Evolutionary conservation across 2,113 vertebrate species (phyloP).

Genomic region (Phyllostomus hastatus): DNA sequence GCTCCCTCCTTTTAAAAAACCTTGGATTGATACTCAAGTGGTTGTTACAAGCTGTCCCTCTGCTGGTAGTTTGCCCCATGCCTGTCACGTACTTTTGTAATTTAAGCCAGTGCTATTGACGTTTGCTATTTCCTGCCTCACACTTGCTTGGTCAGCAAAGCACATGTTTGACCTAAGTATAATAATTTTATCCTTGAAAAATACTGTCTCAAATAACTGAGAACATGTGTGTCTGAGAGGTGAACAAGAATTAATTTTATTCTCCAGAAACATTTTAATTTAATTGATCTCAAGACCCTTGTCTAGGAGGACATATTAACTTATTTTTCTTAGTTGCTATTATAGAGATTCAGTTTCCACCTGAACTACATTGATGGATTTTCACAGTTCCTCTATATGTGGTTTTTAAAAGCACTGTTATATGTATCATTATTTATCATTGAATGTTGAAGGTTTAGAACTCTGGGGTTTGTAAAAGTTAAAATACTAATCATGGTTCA

Average conservation of each 20-base stretch:
- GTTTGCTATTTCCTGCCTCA: not conserved
- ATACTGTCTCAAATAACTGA: slow-evolving; percentile 8
- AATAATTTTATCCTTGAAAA: not conserved
- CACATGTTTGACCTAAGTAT: not conserved
- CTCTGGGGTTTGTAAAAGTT: not conserved
- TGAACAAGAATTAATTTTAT: not conserved
- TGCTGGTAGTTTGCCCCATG: not conserved
- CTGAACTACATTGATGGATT: not conserved
- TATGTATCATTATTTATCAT: not conserved
- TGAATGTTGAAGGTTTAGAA: not conserved
- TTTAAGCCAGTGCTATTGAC: not conserved
- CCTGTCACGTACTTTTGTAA: not conserved
- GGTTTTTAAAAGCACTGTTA: not conserved
- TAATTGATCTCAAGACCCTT: not conserved
- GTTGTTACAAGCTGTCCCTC: not conserved
- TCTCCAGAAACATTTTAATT: not conserved
- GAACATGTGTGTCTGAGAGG: not conserved
- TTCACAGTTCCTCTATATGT: not conserved
- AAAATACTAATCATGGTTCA: not conserved
- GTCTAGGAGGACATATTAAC: not conserved
- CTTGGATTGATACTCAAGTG: not conserved
- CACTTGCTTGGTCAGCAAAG: not conserved
- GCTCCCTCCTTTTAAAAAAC: not conserved
- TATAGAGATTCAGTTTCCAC: not conserved
- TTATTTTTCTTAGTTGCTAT: not conserved